These are phyloP conservation scores for Nesoenas mayeri DNA, from an alignment of 2,113 vertebrate species.

Conservation along the genomic window DNA sequence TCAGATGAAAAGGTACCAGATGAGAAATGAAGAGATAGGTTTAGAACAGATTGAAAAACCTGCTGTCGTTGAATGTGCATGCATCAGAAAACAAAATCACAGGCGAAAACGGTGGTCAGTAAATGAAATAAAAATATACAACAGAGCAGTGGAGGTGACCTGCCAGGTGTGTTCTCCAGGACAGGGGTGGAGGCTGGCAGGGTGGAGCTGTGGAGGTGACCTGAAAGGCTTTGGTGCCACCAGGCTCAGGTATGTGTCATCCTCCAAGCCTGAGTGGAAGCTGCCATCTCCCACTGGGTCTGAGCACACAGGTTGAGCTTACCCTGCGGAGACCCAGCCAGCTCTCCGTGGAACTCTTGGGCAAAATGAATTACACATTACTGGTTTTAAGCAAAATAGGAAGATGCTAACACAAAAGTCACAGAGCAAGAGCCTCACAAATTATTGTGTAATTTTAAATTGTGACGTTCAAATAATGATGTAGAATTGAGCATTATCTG, in stretches of 20 bases:
- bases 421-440: neutral
- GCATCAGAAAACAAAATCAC: neutral
- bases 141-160: neutral
- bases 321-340: neutral
- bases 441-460: neutral
- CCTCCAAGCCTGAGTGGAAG: neutral
- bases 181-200: neutral
- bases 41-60: neutral
- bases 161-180: accelerated
- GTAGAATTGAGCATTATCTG: neutral
- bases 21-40: neutral
- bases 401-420: neutral
- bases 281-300: neutral
- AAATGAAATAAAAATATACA: neutral
- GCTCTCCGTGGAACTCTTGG: neutral
- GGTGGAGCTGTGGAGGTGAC: neutral
- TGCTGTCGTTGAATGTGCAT: neutral
- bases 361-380: neutral
- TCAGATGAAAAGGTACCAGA: neutral
- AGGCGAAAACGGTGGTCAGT: neutral
- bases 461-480: neutral
- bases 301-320: neutral
- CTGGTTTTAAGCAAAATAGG: neutral
- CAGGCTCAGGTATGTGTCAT: neutral
- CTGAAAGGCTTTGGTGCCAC: neutral